Base-by-base conservation (phyloP, 2,113 vertebrate genomes). In the Excalfactoria chinensis region DNA sequence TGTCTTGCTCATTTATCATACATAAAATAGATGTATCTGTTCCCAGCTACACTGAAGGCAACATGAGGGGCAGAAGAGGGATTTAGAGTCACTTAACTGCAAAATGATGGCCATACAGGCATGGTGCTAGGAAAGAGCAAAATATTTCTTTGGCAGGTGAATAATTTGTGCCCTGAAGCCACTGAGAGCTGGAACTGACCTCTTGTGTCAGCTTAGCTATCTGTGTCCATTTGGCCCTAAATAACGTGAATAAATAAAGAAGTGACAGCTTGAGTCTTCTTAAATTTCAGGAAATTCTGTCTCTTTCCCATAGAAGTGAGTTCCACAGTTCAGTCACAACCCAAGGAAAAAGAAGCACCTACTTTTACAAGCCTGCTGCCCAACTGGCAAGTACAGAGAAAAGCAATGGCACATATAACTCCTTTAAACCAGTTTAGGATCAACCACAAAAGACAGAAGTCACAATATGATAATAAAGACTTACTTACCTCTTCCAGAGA, bases 71-170 rank as follows among this genome's bases (percentile, higher is more conserved):
- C 46, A 88, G 79, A 69, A 71, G 34, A 81, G 86, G 56, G 70
- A 81, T 86, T 92, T 74, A 63, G 32, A 86, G 51, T 58, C 56
- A 86, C 40, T 94, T 88, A 90, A 84, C 84, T 78, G 51, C 67
- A 58, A 59, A 88, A 44, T 53, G 44, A 60, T 93, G 90, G 84
- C 90, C 84, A 32, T 74, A 81, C 18, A 74, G 32, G 44, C 35
- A 60, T 34, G 48, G 44, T 74, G 51, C 59, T 79, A 51, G n/a
- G 69, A 71, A 93, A 94, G 37, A 76, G 53, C 12, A 64, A 90
- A 88, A 58, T 73, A 74, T 77, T 70, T 34, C 72, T 80, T 88
- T 83, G 82, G 51, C 69, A 90, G 56, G 69, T 95, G 83, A 93
- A 84, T 84, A 91, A 91, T 88, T 91, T 88, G 64, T 3, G 22